phyloP scores from a whole-genome alignment of 1,140 invertebrate genomes.

The Gyrodactylus salaris region DNA sequence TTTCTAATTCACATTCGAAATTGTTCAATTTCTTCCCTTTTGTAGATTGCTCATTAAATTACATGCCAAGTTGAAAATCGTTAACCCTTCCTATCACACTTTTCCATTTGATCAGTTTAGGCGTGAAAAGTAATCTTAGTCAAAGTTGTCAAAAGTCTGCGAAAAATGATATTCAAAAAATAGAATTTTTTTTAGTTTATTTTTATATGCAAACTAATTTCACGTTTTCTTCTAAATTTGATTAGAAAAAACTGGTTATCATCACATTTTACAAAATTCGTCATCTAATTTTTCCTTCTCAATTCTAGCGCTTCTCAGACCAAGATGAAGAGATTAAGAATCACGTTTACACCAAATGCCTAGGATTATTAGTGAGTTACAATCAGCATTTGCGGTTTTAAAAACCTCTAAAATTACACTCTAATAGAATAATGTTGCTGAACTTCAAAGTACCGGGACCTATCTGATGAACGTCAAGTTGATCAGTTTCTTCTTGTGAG shows the following conservation, averaged over 20 bases:
- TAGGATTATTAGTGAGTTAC: slow-evolving; percentile 3
- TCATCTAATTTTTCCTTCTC: too few relatives aligned
- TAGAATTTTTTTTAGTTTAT: too few relatives aligned
- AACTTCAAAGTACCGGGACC: not conserved
- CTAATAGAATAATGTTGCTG: not conserved
- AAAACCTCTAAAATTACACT: not conserved
- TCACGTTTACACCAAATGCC: slow-evolving; percentile 3
- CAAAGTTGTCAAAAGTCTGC: too few relatives aligned
- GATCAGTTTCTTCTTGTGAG: not conserved
- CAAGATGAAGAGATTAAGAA: not conserved
- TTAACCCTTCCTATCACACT: too few relatives aligned
- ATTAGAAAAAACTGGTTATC: not conserved
- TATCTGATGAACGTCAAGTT: not conserved
- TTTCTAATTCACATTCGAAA: too few relatives aligned
- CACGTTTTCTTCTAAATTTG: not conserved
- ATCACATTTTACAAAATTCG: not conserved
- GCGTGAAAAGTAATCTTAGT: too few relatives aligned
- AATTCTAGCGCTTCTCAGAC: not conserved
- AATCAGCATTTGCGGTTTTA: not conserved
- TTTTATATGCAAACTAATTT: too few relatives aligned
- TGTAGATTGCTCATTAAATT: too few relatives aligned
- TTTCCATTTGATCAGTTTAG: too few relatives aligned
- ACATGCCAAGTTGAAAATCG: too few relatives aligned
- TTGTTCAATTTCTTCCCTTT: too few relatives aligned
- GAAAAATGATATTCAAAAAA: too few relatives aligned